phyloP scores from a whole-genome alignment of 2,797 vertebrate species.

The Danionella dracula region DNA sequence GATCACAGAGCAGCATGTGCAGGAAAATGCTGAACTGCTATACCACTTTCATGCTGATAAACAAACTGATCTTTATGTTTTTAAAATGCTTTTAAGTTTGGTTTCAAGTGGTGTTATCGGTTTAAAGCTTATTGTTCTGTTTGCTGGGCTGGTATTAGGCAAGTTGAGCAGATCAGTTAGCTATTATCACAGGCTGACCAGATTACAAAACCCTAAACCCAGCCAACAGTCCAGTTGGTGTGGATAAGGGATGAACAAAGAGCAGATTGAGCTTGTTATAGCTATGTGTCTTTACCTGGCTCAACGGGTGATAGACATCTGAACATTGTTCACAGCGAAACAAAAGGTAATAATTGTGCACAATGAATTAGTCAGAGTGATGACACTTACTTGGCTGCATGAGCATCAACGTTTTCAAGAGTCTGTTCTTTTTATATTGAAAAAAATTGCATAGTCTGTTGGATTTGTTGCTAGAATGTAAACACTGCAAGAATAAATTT shows the following conservation, averaged over 20 bases:
- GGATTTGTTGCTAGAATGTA: no score
- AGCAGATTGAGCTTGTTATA: neutral
- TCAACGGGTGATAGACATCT: neutral
- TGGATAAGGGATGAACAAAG: neutral
- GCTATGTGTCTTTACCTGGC: neutral
- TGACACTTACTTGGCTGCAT: no score
- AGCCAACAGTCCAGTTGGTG: neutral
- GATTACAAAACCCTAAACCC: neutral
- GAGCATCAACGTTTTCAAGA: no score
- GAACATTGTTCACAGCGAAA: neutral
- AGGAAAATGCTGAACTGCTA: no score
- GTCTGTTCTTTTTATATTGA: no score
- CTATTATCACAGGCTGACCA: neutral
- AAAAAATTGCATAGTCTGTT: no score
- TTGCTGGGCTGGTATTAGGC: neutral
- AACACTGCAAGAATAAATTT: neutral
- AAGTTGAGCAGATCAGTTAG: neutral
- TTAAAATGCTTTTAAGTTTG: no score
- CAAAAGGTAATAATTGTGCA: no score
- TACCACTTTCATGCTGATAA: no score
- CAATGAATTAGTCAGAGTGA: no score
- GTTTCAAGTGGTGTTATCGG: neutral
- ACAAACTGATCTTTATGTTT: no score
- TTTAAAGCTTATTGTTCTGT: neutral
- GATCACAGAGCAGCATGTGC: no score